A percentile compares a stretch with the other conserved stretches of the same genome.
Evolutionary conservation across 2,888 invertebrate species (phyloP).

Genomic region (Smittia aterrima): DNA sequence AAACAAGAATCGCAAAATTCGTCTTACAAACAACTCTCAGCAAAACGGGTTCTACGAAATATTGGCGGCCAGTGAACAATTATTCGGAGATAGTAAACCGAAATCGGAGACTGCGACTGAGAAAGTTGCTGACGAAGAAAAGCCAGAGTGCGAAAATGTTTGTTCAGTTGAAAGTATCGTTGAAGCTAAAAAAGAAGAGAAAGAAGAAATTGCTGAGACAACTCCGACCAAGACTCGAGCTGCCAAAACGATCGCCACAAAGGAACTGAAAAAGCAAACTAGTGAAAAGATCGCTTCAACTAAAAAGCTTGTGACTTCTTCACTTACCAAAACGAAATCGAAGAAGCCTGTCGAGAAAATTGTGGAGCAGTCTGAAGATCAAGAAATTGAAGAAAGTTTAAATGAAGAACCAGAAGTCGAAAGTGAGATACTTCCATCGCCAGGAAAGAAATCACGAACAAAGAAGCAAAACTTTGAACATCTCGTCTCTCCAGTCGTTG

Average conservation of each 20-base stretch:
- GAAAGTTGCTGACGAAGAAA: not conserved
- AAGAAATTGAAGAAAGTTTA: too few species aligned
- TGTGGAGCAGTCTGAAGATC: not conserved
- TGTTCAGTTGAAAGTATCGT: not conserved
- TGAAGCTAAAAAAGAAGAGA: not conserved
- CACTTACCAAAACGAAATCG: too few species aligned
- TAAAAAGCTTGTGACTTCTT: too few species aligned
- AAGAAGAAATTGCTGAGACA: not conserved
- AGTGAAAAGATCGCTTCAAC: not conserved
- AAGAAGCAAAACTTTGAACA: not conserved
- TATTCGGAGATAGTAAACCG: constrained; percentile 35
- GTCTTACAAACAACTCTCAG: constrained; percentile 39
- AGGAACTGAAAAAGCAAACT: not conserved
- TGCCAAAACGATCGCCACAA: not conserved
- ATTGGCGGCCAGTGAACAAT: constrained; percentile 19
- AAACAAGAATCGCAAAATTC: constrained; percentile 26
- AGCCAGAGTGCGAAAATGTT: not conserved
- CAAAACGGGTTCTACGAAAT: constrained; percentile 37
- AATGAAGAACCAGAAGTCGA: too few species aligned
- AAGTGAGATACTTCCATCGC: not conserved
- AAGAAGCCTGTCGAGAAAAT: not conserved
- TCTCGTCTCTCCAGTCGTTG: not conserved
- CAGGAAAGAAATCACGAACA: not conserved
- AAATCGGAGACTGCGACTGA: constrained; percentile 28
- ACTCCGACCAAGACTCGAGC: not conserved